These are phyloP conservation scores for Pygoscelis antarcticus DNA, from an alignment of 2,113 vertebrate species.

Conservation along the genomic window DNA sequence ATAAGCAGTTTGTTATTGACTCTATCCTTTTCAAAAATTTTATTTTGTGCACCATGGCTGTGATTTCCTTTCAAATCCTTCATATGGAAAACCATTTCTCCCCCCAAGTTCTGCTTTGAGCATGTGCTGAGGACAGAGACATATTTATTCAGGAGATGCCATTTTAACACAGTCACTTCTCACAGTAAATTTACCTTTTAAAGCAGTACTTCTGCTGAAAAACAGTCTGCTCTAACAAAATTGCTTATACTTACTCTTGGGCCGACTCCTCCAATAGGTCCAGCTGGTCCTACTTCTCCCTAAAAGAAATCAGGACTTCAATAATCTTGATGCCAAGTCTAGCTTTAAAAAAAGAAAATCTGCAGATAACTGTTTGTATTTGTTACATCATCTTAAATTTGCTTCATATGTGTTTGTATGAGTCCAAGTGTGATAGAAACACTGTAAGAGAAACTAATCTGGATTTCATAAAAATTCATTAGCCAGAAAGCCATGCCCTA, in stretches of 20 bases:
- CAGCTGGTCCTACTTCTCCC: slow-evolving; percentile 92
- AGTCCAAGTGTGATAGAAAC: background rate
- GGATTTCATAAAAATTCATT: background rate
- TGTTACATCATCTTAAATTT: background rate
- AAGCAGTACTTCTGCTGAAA: background rate
- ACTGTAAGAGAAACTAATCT: background rate
- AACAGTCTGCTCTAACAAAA: background rate
- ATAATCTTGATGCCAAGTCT: background rate
- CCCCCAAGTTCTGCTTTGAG: background rate
- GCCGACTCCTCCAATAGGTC: slow-evolving; percentile 84
- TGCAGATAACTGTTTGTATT: background rate
- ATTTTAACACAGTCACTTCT: background rate
- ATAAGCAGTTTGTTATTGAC: background rate
- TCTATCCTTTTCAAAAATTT: background rate
- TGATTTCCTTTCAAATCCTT: background rate
- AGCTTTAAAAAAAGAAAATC: background rate
- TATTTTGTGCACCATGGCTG: background rate
- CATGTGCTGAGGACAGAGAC: background rate
- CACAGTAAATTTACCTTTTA: background rate
- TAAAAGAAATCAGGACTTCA: slow-evolving; percentile 66
- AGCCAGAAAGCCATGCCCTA: background rate
- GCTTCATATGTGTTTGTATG: background rate
- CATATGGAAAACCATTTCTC: background rate
- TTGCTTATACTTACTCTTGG: slow-evolving; percentile 81
- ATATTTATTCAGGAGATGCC: background rate